Base-by-base conservation (phyloP, 2,888 invertebrate genomes). In the Rhyacophila evoluta region DNA sequence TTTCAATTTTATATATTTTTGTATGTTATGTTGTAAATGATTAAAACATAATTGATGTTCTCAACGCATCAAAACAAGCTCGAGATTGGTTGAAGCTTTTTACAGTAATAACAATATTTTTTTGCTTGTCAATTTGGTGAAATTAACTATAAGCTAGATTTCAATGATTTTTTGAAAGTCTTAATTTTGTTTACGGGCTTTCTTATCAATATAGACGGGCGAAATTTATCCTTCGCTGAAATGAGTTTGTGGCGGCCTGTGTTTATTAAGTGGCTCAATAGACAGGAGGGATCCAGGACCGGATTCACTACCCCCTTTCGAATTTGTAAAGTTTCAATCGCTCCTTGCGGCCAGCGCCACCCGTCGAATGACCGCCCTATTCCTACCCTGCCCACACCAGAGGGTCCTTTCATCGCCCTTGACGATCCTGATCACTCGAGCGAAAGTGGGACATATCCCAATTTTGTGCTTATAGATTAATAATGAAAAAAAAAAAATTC, bases 251-350 rank as follows among this genome's bases (percentile, higher is more conserved):
- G n/a, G 55, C 55, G 55, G 55, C 19, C 8, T 55, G 55, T 55
- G 55, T 55, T 55, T 55, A 55, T 55, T 55, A 55, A 55, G 55
- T 55, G 25, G 55, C 55, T 19, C 55, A 55, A 55, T 55, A 55
- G 41, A 41, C 15, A 15, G 41, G 8, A 19, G 55, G 25, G 8
- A 55, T 55, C 55, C 55, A 55, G 15, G 25, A 10, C 12, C 12
- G 55, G 55, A 55, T 55, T 19, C 55, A 2, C 29, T 6, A 55
- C 15, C 55, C 55, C 19, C 55, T 19, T 25, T 1, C 55, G 19
- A 55, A 55, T 55, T 55, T 55, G 55, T 55, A 55, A 55, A 55
- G 55, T 55, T 55, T 55, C 55, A 55, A 55, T 55, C 55, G 55
- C 19, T 19, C 19, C 55, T 55, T 55, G 55, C 55, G 55, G 55